Evolutionary conservation across 1,140 invertebrate species (phyloP).

Genomic region (Leptinotarsa undecemlineata): DNA sequence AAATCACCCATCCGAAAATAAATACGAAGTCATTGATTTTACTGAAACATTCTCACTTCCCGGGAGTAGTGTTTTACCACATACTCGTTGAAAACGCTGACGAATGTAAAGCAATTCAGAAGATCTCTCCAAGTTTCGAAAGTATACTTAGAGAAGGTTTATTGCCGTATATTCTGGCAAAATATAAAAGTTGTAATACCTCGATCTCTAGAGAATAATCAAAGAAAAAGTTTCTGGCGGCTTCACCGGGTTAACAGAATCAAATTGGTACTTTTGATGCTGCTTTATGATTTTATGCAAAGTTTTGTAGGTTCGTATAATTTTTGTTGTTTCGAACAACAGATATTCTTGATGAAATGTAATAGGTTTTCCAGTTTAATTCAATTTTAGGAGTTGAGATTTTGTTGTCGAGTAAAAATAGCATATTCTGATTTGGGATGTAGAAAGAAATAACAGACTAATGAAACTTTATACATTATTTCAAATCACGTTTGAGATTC

Average conservation of each 20-base stretch:
- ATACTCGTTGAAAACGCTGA: constrained; percentile 1
- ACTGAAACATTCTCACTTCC: neutral
- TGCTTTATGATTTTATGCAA: neutral
- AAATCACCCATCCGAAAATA: neutral
- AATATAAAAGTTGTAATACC: constrained; percentile 6
- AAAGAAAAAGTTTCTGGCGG: neutral
- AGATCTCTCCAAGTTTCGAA: neutral
- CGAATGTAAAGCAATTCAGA: neutral
- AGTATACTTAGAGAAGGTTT: neutral
- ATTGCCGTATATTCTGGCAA: neutral
- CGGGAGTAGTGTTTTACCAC: neutral
- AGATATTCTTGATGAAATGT: neutral
- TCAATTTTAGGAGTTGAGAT: neutral
- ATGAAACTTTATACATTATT: no score
- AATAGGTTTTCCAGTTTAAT: neutral
- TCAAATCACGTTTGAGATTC: no score
- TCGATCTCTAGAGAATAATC: neutral
- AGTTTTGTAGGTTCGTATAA: neutral
- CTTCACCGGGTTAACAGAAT: neutral
- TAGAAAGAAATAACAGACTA: no score
- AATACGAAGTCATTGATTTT: neutral
- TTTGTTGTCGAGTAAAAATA: no score
- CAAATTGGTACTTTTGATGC: neutral
- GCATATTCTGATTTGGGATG: no score
- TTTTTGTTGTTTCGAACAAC: constrained; percentile 1